Conservation (phyloP, 2,113 vertebrate genomes). For the Chloroceryle aenea region DNA sequence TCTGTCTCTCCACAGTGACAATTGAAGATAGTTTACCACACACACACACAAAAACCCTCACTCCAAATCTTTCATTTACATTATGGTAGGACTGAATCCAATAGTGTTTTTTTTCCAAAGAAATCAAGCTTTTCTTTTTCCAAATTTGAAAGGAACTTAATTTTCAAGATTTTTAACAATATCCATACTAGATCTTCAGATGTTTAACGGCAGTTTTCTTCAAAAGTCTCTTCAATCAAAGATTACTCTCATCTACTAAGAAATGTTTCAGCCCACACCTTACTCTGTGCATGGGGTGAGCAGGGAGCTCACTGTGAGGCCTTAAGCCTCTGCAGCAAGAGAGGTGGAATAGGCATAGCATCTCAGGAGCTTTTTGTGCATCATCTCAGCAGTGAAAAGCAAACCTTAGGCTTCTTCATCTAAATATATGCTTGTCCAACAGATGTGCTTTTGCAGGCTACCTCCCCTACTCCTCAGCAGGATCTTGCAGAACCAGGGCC, state of each 20-base stretch:
- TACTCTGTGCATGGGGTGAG: background rate
- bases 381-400: background rate
- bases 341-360: background rate
- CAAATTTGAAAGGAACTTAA: background rate
- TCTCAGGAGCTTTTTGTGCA: background rate
- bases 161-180: background rate
- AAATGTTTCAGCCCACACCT: background rate
- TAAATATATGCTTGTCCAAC: background rate
- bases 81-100: background rate
- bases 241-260: background rate
- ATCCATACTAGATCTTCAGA: background rate
- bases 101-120: background rate
- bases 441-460: fast-evolving
- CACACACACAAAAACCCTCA: background rate
- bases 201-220: background rate
- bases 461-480: background rate
- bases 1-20: background rate
- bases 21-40: too few relatives aligned
- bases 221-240: background rate
- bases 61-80: background rate
- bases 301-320: background rate
- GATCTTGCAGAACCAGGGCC: background rate
- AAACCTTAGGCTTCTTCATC: background rate
- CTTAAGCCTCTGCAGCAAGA: background rate
- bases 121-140: background rate